Percentiles rank a stretch among this genome's conserved stretches.
phyloP scores from a whole-genome alignment of 2,888 invertebrate species.

The Eupithecia insigniata region DNA sequence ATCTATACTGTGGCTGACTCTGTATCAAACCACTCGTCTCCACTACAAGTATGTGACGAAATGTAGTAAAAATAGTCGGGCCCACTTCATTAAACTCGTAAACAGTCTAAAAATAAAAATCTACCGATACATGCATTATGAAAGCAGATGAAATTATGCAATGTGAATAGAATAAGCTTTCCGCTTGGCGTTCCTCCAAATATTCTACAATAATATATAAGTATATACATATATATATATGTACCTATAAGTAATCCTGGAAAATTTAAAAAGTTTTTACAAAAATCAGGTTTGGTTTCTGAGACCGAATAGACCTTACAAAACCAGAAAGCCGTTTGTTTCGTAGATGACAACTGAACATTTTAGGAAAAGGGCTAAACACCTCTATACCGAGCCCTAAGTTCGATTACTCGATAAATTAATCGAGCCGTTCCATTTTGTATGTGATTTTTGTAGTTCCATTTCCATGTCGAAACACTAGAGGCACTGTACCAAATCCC shows the following conservation, averaged over 20 bases:
- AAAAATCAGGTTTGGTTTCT: not conserved
- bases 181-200: slow-evolving; percentile 47
- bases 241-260: too few relatives aligned
- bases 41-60: slow-evolving; percentile 19
- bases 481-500: not conserved
- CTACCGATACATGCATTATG: slow-evolving; percentile 44
- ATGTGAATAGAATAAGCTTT: slow-evolving; percentile 53
- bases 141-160: slow-evolving; percentile 60
- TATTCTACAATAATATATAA: not conserved
- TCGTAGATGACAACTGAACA: not conserved
- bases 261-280: not conserved
- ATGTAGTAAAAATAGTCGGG: slow-evolving; percentile 9
- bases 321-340: not conserved
- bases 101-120: slow-evolving; percentile 41
- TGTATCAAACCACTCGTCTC: slow-evolving; percentile 7
- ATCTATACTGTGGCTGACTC: not conserved
- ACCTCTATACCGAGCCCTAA: not conserved
- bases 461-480: not conserved
- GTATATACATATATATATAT: too few relatives aligned
- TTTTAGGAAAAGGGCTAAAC: not conserved
- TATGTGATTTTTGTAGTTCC: not conserved
- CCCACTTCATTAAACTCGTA: slow-evolving; percentile 22
- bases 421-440: not conserved
- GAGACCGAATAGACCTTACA: not conserved
- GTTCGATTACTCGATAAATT: not conserved